Conservation (phyloP, 2,113 vertebrate genomes). For the Ageneiosus marmoratus region DNA sequence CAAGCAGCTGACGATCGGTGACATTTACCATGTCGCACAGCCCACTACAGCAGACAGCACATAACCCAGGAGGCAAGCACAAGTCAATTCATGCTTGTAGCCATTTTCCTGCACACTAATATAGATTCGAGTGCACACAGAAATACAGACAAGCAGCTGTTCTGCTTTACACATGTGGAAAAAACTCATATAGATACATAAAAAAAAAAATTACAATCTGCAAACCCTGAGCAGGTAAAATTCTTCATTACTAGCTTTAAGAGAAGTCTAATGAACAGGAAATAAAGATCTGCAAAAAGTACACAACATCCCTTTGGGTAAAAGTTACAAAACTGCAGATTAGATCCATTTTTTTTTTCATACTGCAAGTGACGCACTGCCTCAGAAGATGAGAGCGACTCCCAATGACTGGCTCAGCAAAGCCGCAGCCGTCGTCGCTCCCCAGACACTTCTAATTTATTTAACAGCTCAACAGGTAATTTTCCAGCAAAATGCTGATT, state of each 20-base stretch:
- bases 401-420: slow-evolving; percentile 59
- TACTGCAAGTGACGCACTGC: slow-evolving; percentile 39
- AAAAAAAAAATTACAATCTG: background rate
- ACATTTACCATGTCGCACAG: slow-evolving; percentile 72
- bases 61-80: slow-evolving; percentile 45
- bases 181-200: background rate
- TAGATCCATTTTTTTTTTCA: slow-evolving; percentile 43
- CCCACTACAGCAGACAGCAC: slow-evolving; percentile 54
- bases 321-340: slow-evolving; percentile 55
- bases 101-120: slow-evolving; percentile 43
- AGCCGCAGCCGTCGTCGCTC: slow-evolving; percentile 46
- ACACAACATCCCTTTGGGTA: slow-evolving; percentile 36
- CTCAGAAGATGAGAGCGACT: slow-evolving; percentile 63
- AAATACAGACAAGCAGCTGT: background rate
- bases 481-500: slow-evolving; percentile 69
- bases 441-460: slow-evolving; percentile 65
- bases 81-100: slow-evolving; percentile 50
- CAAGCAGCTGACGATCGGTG: slow-evolving; percentile 68
- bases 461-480: slow-evolving; percentile 73
- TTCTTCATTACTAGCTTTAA: background rate
- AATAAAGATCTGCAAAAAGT: slow-evolving; percentile 24
- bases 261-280: background rate
- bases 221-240: slow-evolving; percentile 15
- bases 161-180: background rate
- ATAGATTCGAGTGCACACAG: slow-evolving; percentile 13